phyloP scores from a whole-genome alignment of 2,888 invertebrate genomes.

The Harmothoe impar region DNA sequence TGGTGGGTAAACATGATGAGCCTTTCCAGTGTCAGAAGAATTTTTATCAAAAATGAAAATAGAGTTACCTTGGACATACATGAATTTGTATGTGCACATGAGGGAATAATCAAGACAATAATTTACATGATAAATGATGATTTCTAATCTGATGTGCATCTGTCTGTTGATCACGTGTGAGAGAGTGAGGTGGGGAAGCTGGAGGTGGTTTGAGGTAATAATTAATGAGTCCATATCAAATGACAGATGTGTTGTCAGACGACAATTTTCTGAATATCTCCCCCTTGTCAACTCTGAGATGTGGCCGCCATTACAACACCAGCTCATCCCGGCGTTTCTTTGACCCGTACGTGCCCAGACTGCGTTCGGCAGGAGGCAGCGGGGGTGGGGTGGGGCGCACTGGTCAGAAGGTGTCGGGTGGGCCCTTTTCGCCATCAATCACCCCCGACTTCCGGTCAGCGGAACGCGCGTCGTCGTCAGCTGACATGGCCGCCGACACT shows the following conservation, averaged over 20 bases:
- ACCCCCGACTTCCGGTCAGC: slow-evolving; percentile 14
- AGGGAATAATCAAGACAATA: no score
- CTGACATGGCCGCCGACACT: neutral
- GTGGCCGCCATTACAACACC: neutral
- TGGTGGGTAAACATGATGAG: no score
- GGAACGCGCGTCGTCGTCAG: neutral
- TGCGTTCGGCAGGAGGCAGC: neutral
- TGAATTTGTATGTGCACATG: no score
- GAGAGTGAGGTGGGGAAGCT: neutral
- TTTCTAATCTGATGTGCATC: no score
- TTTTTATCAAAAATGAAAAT: no score
- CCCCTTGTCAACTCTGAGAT: slow-evolving; percentile 8
- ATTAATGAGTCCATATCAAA: slow-evolving; percentile 10
- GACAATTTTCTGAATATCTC: slow-evolving; percentile 22
- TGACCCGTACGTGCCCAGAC: slow-evolving; percentile 5
- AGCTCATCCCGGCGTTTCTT: neutral
- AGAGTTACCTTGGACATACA: no score
- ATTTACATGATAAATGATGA: no score
- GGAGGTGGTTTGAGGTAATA: no score
- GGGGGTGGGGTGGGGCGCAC: neutral
- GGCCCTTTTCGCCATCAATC: neutral
- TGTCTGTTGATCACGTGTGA: no score
- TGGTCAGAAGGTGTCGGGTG: neutral
- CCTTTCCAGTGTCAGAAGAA: no score
- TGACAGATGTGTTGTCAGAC: slow-evolving; percentile 23